Base-by-base conservation (phyloP, 2,888 invertebrate species). In the Odontocolon sp. region DNA sequence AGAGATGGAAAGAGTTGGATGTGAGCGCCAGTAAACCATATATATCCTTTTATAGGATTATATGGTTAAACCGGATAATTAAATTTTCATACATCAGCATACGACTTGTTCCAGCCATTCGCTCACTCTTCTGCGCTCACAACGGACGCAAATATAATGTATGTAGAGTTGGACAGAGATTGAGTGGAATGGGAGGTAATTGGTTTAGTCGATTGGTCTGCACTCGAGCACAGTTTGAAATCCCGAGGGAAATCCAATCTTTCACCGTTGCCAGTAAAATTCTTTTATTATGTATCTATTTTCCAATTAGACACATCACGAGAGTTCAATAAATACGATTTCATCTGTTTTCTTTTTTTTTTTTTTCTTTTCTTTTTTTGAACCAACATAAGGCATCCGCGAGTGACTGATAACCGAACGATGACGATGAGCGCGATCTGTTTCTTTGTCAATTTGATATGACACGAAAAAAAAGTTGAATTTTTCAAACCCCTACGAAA, bases 21-120 rank as follows among this genome's bases (percentile, higher is more conserved):
- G 61, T 54, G 23, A 75, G 76, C 63, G 74, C 56, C 63, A 21
- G 26, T 74, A 81, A 84, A 82, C 72, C 70, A 59, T 45, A n/a
- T n/a, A n/a, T 66, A 31, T 9, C 33, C 79, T 77, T 81, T 82
- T 80, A 83, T 81, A 77, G 80, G 81, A 82, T 82, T 81, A 82
- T 80, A 78, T 38, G 26, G 79, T 79, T 80, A 81, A 80, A 81
- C 69, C 59, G 76, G 47, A 78, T 83, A 84, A 83, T 84, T 81
- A 80, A 83, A 83, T 84, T 83, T 81, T 81, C 82, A 82, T 81
- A 83, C 78, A 79, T 78, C 75, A 71, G 79, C 77, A 67, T 76
- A 80, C 69, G 78, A 82, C 79, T 75, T 80, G 71, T 47, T 11
- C 33, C 26, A 14, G 50, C 31, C 36, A 50, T 42, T 11, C 36